phyloP scores from a whole-genome alignment of 2,888 invertebrate genomes.

The Oeneis ivallda region DNA sequence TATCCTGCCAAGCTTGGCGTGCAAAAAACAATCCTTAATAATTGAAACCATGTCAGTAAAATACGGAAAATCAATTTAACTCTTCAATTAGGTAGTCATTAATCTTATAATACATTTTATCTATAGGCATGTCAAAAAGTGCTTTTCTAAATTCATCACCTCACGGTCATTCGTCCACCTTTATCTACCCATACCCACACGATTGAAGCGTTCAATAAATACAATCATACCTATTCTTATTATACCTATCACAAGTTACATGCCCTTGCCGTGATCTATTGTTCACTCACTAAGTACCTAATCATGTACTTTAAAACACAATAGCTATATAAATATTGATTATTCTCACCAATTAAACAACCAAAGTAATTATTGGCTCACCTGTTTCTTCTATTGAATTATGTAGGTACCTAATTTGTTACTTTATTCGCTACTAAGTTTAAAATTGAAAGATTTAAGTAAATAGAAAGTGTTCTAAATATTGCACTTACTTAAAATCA shows the following conservation, averaged over 20 bases:
- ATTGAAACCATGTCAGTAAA: no score
- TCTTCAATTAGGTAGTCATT: no score
- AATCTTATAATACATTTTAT: no score
- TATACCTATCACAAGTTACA: not conserved
- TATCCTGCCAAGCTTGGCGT: no score
- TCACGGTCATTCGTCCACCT: not conserved
- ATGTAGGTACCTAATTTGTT: constrained; percentile 3
- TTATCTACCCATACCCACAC: constrained; percentile 1
- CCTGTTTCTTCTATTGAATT: constrained; percentile 10
- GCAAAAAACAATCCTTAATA: no score
- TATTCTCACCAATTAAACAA: constrained; percentile 33
- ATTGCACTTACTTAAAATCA: no score
- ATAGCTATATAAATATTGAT: constrained; percentile 29
- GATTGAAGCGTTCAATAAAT: constrained; percentile 4
- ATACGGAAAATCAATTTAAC: no score
- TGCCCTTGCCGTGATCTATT: constrained; percentile 33
- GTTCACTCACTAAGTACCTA: constrained; percentile 22
- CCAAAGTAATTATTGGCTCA: constrained; percentile 24
- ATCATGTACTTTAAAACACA: constrained; percentile 29
- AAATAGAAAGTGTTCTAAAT: no score
- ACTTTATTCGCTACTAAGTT: not conserved
- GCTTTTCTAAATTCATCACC: no score
- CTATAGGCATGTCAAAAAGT: no score
- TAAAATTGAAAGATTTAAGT: not conserved
- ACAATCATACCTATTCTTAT: not conserved